Evolutionary conservation across 2,888 invertebrate genomes (phyloP).

Genomic region (Lasiommata megera): DNA sequence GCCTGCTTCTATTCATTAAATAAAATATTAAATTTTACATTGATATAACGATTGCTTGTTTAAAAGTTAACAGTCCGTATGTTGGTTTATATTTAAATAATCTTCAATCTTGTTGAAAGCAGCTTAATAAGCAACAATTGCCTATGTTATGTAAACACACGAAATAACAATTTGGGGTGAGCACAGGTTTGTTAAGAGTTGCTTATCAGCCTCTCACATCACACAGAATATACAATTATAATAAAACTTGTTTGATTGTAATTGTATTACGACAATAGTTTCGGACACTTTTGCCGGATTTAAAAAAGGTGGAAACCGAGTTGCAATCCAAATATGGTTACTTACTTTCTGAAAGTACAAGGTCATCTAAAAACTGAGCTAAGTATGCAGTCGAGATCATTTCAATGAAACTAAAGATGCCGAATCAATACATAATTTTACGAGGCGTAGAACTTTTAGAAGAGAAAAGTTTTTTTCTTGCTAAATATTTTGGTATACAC

Average conservation of each 20-base stretch:
- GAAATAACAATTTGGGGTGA: slow-evolving; percentile 10
- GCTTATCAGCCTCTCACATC: slow-evolving; percentile 23
- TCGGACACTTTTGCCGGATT: neutral
- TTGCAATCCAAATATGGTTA: neutral
- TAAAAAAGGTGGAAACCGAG: neutral
- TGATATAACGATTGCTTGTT: too few species aligned
- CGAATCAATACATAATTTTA: neutral
- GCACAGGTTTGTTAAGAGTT: slow-evolving; percentile 5
- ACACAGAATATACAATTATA: slow-evolving; percentile 8
- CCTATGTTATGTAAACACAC: slow-evolving; percentile 7
- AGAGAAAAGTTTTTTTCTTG: too few species aligned
- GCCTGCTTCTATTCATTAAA: too few species aligned
- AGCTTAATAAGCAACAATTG: slow-evolving; percentile 1
- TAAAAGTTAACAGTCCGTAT: too few species aligned
- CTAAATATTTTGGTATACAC: too few species aligned
- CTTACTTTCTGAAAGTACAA: slow-evolving; percentile 3
- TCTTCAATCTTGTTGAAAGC: neutral
- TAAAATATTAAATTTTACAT: too few species aligned
- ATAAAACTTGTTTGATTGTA: slow-evolving; percentile 5
- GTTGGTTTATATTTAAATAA: neutral
- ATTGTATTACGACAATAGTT: neutral
- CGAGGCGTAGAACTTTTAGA: neutral
- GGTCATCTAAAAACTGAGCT: neutral
- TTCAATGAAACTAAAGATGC: slow-evolving; percentile 8
- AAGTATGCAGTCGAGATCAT: neutral